A percentile compares a stretch with the other conserved stretches of the same genome.
Evolutionary conservation across 2,888 invertebrate species (phyloP).

Genomic region (Geophilus truncorum): DNA sequence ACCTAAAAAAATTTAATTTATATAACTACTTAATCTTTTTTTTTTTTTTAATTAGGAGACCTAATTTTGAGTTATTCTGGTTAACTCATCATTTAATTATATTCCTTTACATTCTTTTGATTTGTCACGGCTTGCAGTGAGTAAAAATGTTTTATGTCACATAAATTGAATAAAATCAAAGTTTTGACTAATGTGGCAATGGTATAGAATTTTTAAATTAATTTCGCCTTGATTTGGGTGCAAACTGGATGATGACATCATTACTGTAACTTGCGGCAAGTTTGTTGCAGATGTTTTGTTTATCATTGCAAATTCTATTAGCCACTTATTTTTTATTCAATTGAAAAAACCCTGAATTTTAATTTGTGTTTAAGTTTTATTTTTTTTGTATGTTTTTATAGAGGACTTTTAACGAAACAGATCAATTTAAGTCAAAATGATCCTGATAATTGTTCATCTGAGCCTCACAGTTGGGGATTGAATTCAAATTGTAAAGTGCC

Average conservation of each 20-base stretch:
- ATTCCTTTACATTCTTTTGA: background rate
- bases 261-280: too few species aligned
- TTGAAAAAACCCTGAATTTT: too few species aligned
- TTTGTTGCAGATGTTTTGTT: too few species aligned
- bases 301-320: too few species aligned
- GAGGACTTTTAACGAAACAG: background rate
- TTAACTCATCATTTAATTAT: slow-evolving; percentile 6
- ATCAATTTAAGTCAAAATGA: slow-evolving; percentile 9
- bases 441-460: background rate
- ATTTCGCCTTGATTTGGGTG: too few species aligned
- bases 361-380: too few species aligned
- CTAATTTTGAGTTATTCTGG: slow-evolving; percentile 25
- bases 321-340: too few species aligned
- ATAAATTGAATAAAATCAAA: too few species aligned
- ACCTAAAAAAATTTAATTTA: background rate
- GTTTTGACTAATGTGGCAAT: too few species aligned
- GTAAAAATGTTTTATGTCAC: too few species aligned
- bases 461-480: background rate
- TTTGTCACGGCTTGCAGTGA: slow-evolving; percentile 12
- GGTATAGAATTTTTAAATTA: too few species aligned
- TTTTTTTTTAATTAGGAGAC: background rate
- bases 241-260: too few species aligned
- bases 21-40: background rate
- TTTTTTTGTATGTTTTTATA: background rate
- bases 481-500: background rate